Base-by-base conservation (phyloP, 2,113 vertebrate genomes). In the Azemiops feae region DNA sequence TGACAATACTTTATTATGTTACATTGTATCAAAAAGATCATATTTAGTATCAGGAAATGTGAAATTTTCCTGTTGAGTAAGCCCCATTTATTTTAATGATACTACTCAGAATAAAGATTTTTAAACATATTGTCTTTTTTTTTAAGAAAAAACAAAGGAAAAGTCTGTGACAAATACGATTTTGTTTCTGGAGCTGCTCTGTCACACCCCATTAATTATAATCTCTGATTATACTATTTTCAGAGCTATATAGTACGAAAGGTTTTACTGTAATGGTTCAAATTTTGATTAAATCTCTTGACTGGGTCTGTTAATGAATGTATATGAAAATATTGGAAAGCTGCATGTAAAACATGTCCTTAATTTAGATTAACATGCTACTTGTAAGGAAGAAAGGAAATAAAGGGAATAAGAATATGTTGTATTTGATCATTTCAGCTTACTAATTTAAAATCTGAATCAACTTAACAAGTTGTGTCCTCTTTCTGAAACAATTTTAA, bases 91-190 rank as follows among this genome's bases (percentile, higher is more conserved):
- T 57, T 58, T 60, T n/a, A 58, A 14, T 90, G 43, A 11, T 57
- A 39, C 57, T 89, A 57, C 12, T 57, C n/a, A 85, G 10, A 47
- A 16, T 14, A 85, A 57, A 22, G 5, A 52, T 34, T 34, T 60
- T 8, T 45, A 20, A 47, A 45, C n/a, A 47, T 47, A 10, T 14
- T 92, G 39, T 6, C 34, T 25, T 60, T 18, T 22, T 22, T 50
- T 58, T 55, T 8, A 91, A 57, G 55, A 22, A 92, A 4, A 3
- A 30, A 20, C 43, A 5, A 1, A 12, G 58, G 45, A 85, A 87
- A 87, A n/a, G n/a, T 5, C 53, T 25, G 9, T 89, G 86, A 69
- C 0, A 22, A 1, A 16, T 93, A 60, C 0, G 0, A 12, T 92
- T 93, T 0, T 0, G 11, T 39, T 57, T 85, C 52, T 81, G 34